Evolutionary conservation across 92 coral and sea anemone species (phyloP), one percentile per base, ranked within the genome.

Genomic region (Epizoanthus rinbou): DNA sequence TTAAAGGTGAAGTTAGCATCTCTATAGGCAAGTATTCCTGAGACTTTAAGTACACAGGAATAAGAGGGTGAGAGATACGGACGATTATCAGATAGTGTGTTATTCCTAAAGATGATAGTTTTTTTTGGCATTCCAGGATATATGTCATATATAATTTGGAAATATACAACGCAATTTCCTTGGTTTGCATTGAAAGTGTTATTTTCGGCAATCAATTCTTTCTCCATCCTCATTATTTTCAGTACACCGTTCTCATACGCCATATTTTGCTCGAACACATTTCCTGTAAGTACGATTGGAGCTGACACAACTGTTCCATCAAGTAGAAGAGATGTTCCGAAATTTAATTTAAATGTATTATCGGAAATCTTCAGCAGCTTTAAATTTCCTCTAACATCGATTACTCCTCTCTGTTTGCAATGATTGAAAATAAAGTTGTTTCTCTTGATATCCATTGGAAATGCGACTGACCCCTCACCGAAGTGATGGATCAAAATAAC

Each of bases 321-420:
- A 0, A 87, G 18, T 18, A 43, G 64, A 28, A 87, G 43, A 3
- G 90, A 78, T 10, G 82, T 67, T n/a, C 90, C 90, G 5, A 39
- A 2, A 60, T 87, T 87, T 35, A 60, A 59, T 3, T 45, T 64
- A 25, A 87, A 87, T 8, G 78, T 11, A 59, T 87, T 87, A 21
- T 57, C 76, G 0, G 74, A 66, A 37, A 87, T 41, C 2, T 31
- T 23, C 37, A 87, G 14, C 9, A n/a, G 39, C 8, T 73, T 31
- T 41, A 70, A 11, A 18, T 56, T 28, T 7, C 75, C 82, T 8
- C 22, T 35, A 3, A 87, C 43, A 57, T 82, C 82, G 33, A 87
- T 87, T 15, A 87, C 90, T 21, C 83, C 87, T 57, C 75, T 76
- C 23, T 63, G 64, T 19, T 18, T 69, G 43, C 82, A 82, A 24